Percentiles rank a stretch among this genome's conserved stretches.
These are phyloP conservation scores for Apis cerana DNA, from an alignment of 1,140 invertebrate species.

Conservation along the genomic window DNA sequence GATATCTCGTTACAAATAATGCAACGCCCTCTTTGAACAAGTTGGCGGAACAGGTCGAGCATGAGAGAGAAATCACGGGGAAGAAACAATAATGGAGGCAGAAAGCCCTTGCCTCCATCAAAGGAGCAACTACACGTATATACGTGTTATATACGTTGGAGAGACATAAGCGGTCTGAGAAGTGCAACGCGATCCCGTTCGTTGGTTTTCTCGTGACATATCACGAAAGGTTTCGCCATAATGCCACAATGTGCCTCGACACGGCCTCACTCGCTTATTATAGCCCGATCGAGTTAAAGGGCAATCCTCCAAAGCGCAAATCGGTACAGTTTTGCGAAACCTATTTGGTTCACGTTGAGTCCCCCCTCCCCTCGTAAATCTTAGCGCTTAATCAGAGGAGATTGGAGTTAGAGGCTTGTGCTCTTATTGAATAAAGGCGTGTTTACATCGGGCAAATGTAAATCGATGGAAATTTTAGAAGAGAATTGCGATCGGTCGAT, in stretches of 20 bases:
- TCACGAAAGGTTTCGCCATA: slow-evolving; percentile 75
- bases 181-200: slow-evolving; percentile 57
- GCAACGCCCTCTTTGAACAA: slow-evolving; percentile 21
- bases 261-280: slow-evolving; percentile 66
- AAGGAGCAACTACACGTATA: not conserved
- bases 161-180: slow-evolving; percentile 20
- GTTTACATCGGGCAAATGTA: too few relatives aligned
- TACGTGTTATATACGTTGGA: not conserved
- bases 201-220: slow-evolving; percentile 71
- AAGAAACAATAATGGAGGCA: slow-evolving; percentile 46
- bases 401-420: not conserved
- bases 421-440: not conserved
- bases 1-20: slow-evolving; percentile 51
- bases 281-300: slow-evolving; percentile 64
- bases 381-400: slow-evolving; percentile 21
- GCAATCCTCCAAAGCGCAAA: slow-evolving; percentile 56
- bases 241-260: slow-evolving; percentile 59
- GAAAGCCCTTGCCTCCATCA: slow-evolving; percentile 34
- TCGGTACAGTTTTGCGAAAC: slow-evolving; percentile 64
- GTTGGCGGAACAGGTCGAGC: slow-evolving; percentile 1
- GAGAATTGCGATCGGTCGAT: too few relatives aligned
- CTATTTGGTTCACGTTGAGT: slow-evolving; percentile 23
- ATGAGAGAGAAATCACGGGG: slow-evolving; percentile 13
- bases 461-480: too few relatives aligned
- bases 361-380: slow-evolving; percentile 5